Conservation (phyloP, 2,113 vertebrate species). For the Hemibagrus wyckioides region DNA sequence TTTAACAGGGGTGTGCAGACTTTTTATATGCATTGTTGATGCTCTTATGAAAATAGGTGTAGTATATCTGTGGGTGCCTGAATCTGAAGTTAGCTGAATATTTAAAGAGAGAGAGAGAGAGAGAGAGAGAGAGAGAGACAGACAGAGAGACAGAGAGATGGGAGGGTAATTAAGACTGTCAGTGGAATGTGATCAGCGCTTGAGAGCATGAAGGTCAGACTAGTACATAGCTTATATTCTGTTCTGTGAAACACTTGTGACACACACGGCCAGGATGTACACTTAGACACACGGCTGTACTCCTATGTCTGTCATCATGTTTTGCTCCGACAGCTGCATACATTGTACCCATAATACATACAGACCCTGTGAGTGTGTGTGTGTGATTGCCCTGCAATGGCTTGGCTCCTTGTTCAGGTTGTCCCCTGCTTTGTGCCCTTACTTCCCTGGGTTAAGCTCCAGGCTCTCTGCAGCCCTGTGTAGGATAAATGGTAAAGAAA, state of each 20-base stretch:
- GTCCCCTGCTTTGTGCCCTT: no score
- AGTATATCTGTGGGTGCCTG: neutral
- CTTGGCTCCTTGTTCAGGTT: no score
- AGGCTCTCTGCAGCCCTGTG: no score
- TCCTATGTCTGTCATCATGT: neutral
- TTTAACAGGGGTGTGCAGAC: no score
- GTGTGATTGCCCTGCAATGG: no score
- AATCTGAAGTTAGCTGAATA: neutral
- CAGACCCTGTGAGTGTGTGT: neutral
- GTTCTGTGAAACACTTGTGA: neutral
- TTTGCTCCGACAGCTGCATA: neutral
- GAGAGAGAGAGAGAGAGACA: neutral
- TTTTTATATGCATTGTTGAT: neutral
- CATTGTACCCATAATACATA: neutral
- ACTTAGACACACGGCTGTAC: neutral
- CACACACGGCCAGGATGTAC: neutral
- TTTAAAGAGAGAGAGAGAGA: neutral
- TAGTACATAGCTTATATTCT: neutral
- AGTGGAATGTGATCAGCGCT: neutral
- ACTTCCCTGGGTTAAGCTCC: no score
- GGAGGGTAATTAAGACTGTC: slow-evolving; percentile 8
- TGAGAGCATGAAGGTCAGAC: neutral
- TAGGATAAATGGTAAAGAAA: no score
- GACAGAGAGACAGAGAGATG: neutral
- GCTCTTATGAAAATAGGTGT: neutral